Evolutionary conservation across 2,113 vertebrate species (phyloP).

Genomic region (Gymnobelideus leadbeateri): DNA sequence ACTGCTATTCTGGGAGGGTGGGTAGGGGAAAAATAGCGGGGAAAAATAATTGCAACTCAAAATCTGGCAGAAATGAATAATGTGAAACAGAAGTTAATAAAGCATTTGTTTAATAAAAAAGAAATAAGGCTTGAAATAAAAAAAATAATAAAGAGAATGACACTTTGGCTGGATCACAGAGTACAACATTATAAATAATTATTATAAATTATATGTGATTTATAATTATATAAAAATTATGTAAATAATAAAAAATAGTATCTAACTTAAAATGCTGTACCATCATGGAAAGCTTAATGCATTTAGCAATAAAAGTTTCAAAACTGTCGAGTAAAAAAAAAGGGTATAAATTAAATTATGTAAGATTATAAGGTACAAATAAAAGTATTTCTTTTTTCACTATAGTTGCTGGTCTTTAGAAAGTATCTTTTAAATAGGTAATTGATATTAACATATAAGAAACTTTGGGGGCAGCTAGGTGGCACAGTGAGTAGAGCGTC

Average conservation of each 20-base stretch:
- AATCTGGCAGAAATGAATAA: no score
- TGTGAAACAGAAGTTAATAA: no score
- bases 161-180: not conserved
- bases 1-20: no score
- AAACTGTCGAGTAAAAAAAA: not conserved
- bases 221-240: not conserved
- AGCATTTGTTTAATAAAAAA: no score
- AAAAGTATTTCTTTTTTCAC: constrained; percentile 30
- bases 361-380: constrained; percentile 3
- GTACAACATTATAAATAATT: not conserved
- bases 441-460: constrained; percentile 18
- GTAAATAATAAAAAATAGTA: not conserved
- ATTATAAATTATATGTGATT: not conserved
- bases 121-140: no score
- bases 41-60: no score
- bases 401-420: constrained; percentile 32
- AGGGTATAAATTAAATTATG: not conserved
- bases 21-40: no score
- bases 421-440: constrained; percentile 24
- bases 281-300: not conserved
- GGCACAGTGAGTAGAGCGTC: no score
- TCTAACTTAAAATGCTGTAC: not conserved
- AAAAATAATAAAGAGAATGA: no score
- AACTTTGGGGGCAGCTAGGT: no score
- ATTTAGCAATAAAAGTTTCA: not conserved